Conservation (phyloP, 2,113 vertebrate species). For the Mobula hypostoma region DNA sequence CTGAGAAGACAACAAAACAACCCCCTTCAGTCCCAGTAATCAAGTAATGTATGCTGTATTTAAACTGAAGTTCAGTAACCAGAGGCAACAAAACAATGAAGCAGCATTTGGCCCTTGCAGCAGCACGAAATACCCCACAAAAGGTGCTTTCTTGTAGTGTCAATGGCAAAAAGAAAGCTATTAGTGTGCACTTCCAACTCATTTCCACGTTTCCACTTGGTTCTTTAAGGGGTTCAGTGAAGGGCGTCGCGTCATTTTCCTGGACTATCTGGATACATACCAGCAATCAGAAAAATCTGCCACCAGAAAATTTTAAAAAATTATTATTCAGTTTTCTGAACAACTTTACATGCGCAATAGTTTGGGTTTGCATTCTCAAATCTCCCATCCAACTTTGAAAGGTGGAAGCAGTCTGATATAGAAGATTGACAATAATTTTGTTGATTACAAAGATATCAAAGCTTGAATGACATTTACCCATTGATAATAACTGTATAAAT, state of each 20-base stretch:
- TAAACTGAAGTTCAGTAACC: background rate
- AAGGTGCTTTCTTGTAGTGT: background rate
- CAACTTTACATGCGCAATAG: background rate
- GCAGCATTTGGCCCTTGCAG: background rate
- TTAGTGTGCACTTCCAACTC: background rate
- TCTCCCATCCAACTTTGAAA: background rate
- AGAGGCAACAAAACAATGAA: background rate
- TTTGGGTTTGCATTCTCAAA: background rate
- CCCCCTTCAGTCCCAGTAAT: background rate
- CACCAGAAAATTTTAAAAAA: background rate
- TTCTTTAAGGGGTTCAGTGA: background rate
- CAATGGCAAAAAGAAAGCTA: background rate
- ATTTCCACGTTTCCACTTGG: too few relatives aligned
- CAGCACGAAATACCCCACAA: background rate
- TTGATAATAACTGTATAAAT: constrained; percentile 4
- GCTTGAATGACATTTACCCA: background rate
- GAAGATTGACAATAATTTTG: background rate
- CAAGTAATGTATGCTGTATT: background rate
- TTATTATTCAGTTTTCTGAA: background rate
- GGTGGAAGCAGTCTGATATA: background rate
- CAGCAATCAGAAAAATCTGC: background rate
- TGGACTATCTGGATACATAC: background rate
- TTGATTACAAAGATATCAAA: background rate
- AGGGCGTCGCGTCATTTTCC: background rate
- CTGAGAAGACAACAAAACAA: constrained; percentile 8